These are phyloP conservation scores for Laodelphax striatellus DNA, from an alignment of 1,140 invertebrate genomes.

Conservation along the genomic window DNA sequence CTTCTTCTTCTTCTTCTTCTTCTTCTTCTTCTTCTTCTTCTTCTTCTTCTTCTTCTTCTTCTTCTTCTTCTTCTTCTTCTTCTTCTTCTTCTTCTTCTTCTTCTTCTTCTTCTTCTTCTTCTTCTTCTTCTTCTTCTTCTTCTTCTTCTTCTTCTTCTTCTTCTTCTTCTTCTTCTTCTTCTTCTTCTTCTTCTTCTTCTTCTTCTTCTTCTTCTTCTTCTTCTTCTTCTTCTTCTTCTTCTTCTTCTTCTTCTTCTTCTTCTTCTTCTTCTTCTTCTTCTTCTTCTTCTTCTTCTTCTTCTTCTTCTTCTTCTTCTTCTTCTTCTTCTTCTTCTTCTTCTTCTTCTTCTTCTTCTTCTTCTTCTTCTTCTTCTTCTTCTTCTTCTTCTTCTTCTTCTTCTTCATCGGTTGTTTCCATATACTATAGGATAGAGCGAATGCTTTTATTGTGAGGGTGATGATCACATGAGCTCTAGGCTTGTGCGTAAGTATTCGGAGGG, in stretches of 20 bases:
- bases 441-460: too few species aligned
- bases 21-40: too few species aligned
- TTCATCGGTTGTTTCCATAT: neutral
- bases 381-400: neutral
- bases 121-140: neutral
- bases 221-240: neutral
- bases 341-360: constrained; percentile 1
- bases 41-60: neutral
- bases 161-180: constrained; percentile 1
- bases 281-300: neutral
- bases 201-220: neutral
- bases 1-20: too few species aligned
- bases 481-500: too few species aligned
- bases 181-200: neutral
- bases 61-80: neutral
- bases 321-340: constrained; percentile 1
- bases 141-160: neutral
- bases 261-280: neutral
- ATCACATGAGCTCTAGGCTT: too few species aligned
- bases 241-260: neutral
- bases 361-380: constrained; percentile 1
- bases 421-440: neutral
- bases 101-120: neutral
- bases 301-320: neutral
- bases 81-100: neutral